These are phyloP conservation scores for Ophiothrix spiculata DNA, from an alignment of 35 echinoderm and acorn worm species.

Conservation along the genomic window DNA sequence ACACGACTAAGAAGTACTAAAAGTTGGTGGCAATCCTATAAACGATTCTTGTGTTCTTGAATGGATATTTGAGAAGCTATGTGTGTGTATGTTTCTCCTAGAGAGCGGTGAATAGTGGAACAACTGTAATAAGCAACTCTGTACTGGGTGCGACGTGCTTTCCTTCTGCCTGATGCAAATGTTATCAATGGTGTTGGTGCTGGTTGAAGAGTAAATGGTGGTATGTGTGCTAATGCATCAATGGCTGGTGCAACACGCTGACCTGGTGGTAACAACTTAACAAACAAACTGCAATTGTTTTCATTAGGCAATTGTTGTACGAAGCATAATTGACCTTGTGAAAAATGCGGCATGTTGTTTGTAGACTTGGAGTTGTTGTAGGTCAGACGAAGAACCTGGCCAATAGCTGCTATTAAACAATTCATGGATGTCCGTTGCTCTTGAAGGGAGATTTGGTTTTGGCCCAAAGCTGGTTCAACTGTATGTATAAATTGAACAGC, in stretches of 20 bases:
- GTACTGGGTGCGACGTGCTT: not conserved
- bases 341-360: not conserved
- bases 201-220: not conserved
- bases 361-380: not conserved
- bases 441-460: not conserved
- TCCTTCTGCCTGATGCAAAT: not conserved
- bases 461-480: not conserved
- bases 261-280: not conserved
- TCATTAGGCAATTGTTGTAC: too few relatives aligned
- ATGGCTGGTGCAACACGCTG: not conserved
- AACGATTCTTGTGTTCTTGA: not conserved
- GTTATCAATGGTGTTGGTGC: not conserved
- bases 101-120: not conserved
- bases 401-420: too few relatives aligned
- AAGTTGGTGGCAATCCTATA: not conserved
- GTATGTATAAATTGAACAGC: not conserved
- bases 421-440: not conserved
- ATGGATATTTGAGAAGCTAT: not conserved
- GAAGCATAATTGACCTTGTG: not conserved
- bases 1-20: not conserved
- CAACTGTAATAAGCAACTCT: too few relatives aligned
- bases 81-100: not conserved
- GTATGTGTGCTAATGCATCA: not conserved
- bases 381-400: not conserved
- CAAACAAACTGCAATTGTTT: not conserved